A percentile compares a stretch with the other conserved stretches of the same genome.
These are phyloP conservation scores for Lucilia cuprina DNA, from an alignment of 1,140 invertebrate species.

Conservation along the genomic window DNA sequence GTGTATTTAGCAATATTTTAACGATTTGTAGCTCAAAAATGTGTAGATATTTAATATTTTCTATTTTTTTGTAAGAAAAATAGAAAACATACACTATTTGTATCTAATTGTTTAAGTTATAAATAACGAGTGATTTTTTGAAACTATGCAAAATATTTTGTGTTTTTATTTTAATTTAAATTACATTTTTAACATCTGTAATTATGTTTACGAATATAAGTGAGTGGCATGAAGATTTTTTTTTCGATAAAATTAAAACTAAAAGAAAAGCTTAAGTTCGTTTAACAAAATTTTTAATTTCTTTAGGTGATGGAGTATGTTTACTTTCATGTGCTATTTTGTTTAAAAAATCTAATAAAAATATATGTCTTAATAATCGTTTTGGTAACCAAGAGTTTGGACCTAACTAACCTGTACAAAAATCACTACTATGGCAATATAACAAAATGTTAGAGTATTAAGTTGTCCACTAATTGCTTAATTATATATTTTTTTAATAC, in stretches of 20 bases:
- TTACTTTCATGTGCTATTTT: no score
- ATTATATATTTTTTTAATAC: no score
- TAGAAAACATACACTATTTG: neutral
- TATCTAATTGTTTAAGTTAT: neutral
- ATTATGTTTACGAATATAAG: neutral
- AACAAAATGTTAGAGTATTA: no score
- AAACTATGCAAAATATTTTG: neutral
- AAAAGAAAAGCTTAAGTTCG: neutral
- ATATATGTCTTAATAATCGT: no score
- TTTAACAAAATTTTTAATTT: no score
- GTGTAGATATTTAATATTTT: neutral
- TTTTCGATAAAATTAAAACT: neutral
- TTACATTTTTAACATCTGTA: neutral
- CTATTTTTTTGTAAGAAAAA: neutral
- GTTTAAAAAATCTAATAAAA: no score
- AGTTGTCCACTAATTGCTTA: no score
- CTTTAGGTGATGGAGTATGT: no score
- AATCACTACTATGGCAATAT: no score
- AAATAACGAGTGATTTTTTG: neutral
- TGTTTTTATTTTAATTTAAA: neutral
- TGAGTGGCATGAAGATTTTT: neutral
- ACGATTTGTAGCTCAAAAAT: neutral
- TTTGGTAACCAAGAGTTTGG: no score
- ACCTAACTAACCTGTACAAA: no score
- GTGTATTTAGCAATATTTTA: neutral